Conservation (phyloP, 2,888 invertebrate genomes). For the Bombyx huttoni region DNA sequence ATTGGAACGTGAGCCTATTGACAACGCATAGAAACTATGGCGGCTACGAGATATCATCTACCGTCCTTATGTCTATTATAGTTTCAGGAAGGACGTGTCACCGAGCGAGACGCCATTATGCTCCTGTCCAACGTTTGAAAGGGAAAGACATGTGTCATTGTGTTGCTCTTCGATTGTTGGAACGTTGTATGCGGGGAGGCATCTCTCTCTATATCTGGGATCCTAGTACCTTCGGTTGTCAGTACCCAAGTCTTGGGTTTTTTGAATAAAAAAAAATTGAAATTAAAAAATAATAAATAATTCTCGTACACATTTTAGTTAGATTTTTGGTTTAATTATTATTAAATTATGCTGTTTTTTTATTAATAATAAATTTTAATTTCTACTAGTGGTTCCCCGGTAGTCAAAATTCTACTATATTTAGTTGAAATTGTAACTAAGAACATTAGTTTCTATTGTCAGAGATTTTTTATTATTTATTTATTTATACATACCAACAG, state of each 20-base stretch:
- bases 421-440: too few relatives aligned
- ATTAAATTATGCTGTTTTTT: too few relatives aligned
- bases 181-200: constrained; percentile 56
- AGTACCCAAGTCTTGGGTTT: background rate
- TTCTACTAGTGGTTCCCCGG: too few relatives aligned
- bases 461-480: too few relatives aligned
- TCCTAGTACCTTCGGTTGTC: constrained; percentile 26
- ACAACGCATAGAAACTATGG: constrained; percentile 33
- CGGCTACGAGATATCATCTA: constrained; percentile 40
- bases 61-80: constrained; percentile 43
- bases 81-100: constrained; percentile 59
- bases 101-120: constrained; percentile 51
- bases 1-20: constrained; percentile 31
- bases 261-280: background rate
- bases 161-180: constrained; percentile 52
- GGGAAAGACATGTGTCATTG: constrained; percentile 52
- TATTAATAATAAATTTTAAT: too few relatives aligned
- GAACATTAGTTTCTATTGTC: too few relatives aligned
- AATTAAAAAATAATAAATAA: too few relatives aligned
- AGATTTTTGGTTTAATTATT: too few relatives aligned
- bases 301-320: too few relatives aligned
- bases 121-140: constrained; percentile 43
- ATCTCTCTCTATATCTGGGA: constrained; percentile 36
- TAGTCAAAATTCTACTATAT: too few relatives aligned
- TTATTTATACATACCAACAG: too few relatives aligned